These are phyloP conservation scores for Nothoprocta perdicaria DNA, from an alignment of 2,113 vertebrate genomes.

Conservation along the genomic window DNA sequence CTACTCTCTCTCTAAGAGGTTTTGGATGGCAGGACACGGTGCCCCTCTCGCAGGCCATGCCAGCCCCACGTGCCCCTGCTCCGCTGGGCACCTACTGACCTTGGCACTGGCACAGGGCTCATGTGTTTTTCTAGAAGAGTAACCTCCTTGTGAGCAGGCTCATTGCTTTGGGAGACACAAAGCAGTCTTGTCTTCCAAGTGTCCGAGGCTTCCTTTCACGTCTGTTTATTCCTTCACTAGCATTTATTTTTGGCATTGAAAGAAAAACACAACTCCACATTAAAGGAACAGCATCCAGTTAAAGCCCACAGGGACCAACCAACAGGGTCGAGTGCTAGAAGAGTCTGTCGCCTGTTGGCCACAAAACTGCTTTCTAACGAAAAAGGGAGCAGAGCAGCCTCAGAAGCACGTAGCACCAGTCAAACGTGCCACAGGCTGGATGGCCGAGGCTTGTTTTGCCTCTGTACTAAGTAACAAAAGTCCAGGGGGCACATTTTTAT, in stretches of 20 bases:
- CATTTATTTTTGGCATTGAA: constrained; percentile 61
- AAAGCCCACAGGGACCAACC: constrained; percentile 13
- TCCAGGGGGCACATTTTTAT: not conserved
- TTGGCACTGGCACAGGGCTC: constrained; percentile 37
- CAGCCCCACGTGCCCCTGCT: not conserved
- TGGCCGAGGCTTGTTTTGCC: not conserved
- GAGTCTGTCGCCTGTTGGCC: not conserved
- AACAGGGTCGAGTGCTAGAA: not conserved
- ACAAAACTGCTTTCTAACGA: constrained; percentile 29
- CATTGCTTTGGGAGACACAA: constrained; percentile 55
- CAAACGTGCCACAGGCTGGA: not conserved
- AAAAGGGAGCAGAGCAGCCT: constrained; percentile 14
- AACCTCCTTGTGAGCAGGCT: constrained; percentile 51
- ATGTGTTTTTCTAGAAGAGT: constrained; percentile 39
- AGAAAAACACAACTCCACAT: constrained; percentile 38
- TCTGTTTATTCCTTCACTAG: constrained; percentile 44
- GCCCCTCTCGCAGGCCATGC: not conserved
- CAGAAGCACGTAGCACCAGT: not conserved
- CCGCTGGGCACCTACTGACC: constrained; percentile 55
- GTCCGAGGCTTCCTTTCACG: constrained; percentile 50
- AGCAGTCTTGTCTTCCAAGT: constrained; percentile 65
- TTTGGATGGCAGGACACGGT: not conserved
- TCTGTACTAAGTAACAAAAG: not conserved
- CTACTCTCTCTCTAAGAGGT: not conserved
- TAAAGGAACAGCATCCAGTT: constrained; percentile 24